These are phyloP conservation scores for Motacilla tschutschensis DNA, from an alignment of 2,113 vertebrate species.

Conservation along the genomic window DNA sequence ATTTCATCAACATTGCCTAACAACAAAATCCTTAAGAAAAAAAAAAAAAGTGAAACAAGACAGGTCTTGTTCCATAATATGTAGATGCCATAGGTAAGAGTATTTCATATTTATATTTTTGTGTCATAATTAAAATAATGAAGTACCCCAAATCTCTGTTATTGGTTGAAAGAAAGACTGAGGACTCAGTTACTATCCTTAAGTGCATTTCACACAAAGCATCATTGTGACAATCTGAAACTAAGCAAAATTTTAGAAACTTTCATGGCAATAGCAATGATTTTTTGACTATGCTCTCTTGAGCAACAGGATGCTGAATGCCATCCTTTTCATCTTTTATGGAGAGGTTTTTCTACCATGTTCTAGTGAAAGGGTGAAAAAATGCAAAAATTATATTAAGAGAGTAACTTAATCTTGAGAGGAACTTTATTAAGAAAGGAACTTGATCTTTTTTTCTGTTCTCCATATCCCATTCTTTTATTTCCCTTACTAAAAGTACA, in stretches of 20 bases:
- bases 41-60: not conserved
- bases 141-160: not conserved
- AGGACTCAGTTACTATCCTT: not conserved
- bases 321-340: not conserved
- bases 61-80: not conserved
- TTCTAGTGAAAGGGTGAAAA: not conserved
- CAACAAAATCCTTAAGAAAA: not conserved
- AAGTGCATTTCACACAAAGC: not conserved
- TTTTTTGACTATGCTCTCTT: not conserved
- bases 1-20: not conserved
- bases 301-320: not conserved
- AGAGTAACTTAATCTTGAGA: not conserved
- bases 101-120: not conserved
- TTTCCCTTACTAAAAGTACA: not conserved
- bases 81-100: not conserved
- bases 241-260: not conserved
- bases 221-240: not conserved
- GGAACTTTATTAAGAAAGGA: not conserved
- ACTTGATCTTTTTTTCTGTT: not conserved
- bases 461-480: not conserved
- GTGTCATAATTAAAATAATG: not conserved
- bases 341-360: not conserved
- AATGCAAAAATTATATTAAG: not conserved
- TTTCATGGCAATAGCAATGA: not conserved
- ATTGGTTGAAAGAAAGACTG: accelerated